Evolutionary conservation across 2,113 vertebrate genomes (phyloP), one percentile per base, ranked within the genome.

Genomic region (Cathartes aura): DNA sequence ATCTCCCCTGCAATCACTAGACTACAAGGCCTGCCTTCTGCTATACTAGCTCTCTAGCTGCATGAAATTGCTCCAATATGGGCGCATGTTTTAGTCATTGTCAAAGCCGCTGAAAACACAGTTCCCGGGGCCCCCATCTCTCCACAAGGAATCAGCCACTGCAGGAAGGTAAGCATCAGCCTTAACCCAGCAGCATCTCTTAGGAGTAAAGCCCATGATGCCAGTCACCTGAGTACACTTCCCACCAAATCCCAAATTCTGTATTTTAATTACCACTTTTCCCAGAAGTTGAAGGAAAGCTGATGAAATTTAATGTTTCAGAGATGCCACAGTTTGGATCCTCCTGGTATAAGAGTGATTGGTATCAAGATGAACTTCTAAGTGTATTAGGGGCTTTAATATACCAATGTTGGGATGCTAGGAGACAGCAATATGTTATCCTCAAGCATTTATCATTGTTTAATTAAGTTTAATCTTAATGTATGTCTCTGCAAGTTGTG

Each of bases 101-200:
- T 9, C 52, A 85, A 73, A 87, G 56, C 11, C 53, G 34, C 22
- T 68, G 48, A 82, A 79, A 58, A 79, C 12, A 72, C 10, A 68
- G 29, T 19, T 81, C 23, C 15, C 8, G 21, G 29, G 29, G 9
- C 2, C 10, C 7, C 42, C 3, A 0, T 6, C 6, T 43, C 59
- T 71, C 56, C 78, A 40, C 8, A 72, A 82, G 43, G 40, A 47
- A 67, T 18, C 11, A 36, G 34, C 4, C 56, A 56, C 0, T 47
- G 29, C 21, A 74, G 30, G 45, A 80, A 47, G 5, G 32, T 30
- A 82, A 83, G 38, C 15, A 66, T 3, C 58, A 88, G 40, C 24
- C 42, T 68, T 43, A 42, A 70, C 2, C 10, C 40, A 15, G 4
- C 5, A 91, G 22, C 11, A 92, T 5, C 56, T 67, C 48, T 30